Evolutionary conservation across 2,797 vertebrate genomes (phyloP).

Genomic region (Helarctos malayanus): DNA sequence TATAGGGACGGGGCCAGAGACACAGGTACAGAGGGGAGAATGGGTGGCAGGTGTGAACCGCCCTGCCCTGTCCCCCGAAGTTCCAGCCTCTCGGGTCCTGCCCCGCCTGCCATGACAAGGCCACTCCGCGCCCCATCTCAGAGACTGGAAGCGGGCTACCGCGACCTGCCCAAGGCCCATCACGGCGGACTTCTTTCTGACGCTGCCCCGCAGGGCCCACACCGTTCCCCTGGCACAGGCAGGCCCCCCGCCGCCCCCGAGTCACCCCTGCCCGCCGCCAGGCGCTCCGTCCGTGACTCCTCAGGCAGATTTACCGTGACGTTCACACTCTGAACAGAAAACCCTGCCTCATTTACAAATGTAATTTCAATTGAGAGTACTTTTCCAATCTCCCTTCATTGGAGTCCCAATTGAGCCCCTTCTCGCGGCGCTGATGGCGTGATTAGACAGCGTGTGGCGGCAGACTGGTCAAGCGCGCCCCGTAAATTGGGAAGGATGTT

Average conservation of each 20-base stretch:
- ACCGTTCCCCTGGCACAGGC: fast-evolving
- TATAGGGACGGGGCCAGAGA: background rate
- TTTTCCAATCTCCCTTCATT: slow-evolving; percentile 93
- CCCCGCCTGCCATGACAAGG: background rate
- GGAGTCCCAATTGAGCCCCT: slow-evolving; percentile 91
- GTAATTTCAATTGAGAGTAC: slow-evolving; percentile 94
- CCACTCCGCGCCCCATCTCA: background rate
- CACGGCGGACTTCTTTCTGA: background rate
- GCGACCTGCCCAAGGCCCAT: fast-evolving
- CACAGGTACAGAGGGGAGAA: background rate
- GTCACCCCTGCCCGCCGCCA: fast-evolving
- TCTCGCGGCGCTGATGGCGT: slow-evolving; percentile 93
- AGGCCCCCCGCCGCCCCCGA: fast-evolving
- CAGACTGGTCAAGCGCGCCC: slow-evolving; percentile 95
- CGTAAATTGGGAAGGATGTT: slow-evolving; percentile 98
- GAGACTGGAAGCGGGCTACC: background rate
- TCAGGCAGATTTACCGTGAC: slow-evolving; percentile 90
- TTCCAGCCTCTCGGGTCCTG: background rate
- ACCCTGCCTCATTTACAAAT: slow-evolving; percentile 96
- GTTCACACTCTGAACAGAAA: slow-evolving; percentile 89
- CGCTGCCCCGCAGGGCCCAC: fast-evolving
- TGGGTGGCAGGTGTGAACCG: background rate
- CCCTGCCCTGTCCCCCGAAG: background rate
- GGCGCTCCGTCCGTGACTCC: slow-evolving; percentile 77
- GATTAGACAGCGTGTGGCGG: slow-evolving; percentile 95